These are phyloP conservation scores for Ormia ochracea DNA, from an alignment of 2,888 invertebrate genomes.

Conservation along the genomic window DNA sequence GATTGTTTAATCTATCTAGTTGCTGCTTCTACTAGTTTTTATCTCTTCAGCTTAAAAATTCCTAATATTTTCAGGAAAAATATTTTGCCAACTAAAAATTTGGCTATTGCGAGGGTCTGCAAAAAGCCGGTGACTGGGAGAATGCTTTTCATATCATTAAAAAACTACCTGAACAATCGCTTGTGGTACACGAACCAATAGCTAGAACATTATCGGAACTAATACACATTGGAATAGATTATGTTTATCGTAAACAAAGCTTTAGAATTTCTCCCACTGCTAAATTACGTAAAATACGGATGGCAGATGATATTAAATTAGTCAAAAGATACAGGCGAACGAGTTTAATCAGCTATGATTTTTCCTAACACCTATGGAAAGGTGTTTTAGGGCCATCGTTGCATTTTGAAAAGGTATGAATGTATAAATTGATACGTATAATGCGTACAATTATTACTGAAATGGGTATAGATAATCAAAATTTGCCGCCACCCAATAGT, in stretches of 20 bases:
- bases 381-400: constrained; percentile 91
- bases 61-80: constrained; percentile 71
- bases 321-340: constrained; percentile 78
- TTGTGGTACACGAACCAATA: constrained; percentile 87
- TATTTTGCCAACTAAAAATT: constrained; percentile 90
- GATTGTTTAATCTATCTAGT: constrained; percentile 50
- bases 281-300: constrained; percentile 82
- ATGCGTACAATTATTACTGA: constrained; percentile 75
- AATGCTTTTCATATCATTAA: constrained; percentile 88
- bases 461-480: constrained; percentile 75
- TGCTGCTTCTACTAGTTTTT: constrained; percentile 30
- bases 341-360: constrained; percentile 85
- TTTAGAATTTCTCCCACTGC: constrained; percentile 79
- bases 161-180: constrained; percentile 88
- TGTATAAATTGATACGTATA: constrained; percentile 88
- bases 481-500: constrained; percentile 70
- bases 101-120: constrained; percentile 91
- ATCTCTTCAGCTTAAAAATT: constrained; percentile 40
- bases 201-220: constrained; percentile 87
- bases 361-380: constrained; percentile 89
- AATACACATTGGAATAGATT: constrained; percentile 90
- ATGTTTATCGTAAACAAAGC: constrained; percentile 88
- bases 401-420: constrained; percentile 90
- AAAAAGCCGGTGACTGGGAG: constrained; percentile 93
- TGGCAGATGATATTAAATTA: constrained; percentile 75